Percentiles rank a stretch among this genome's conserved stretches.
Conservation (phyloP, 2,888 invertebrate genomes). For the Morpho helenor region DNA sequence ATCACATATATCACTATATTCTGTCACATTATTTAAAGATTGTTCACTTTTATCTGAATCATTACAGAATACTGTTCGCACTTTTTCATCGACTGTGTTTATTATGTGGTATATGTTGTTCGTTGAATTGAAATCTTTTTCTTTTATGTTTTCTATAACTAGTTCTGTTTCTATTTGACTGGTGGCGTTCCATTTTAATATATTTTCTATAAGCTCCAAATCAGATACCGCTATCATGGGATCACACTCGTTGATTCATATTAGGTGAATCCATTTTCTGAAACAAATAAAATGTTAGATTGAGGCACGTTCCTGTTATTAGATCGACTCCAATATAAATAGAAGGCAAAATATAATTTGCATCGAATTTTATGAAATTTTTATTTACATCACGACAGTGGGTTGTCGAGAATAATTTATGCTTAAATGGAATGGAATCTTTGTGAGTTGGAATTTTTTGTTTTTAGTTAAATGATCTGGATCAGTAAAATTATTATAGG, state of each 20-base stretch:
- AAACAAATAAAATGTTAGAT: slow-evolving; percentile 26
- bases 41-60: slow-evolving; percentile 22
- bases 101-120: slow-evolving; percentile 51
- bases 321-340: neutral
- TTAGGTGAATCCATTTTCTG: slow-evolving; percentile 31
- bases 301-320: slow-evolving; percentile 1
- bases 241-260: slow-evolving; percentile 33
- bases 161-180: slow-evolving; percentile 43
- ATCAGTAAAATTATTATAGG: no score
- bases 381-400: neutral
- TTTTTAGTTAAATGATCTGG: no score
- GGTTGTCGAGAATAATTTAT: neutral
- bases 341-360: slow-evolving; percentile 2
- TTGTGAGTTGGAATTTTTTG: no score
- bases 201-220: slow-evolving; percentile 36
- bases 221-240: slow-evolving; percentile 57
- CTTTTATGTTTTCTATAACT: slow-evolving; percentile 49
- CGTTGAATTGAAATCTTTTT: slow-evolving; percentile 49
- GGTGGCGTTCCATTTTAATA: slow-evolving; percentile 60
- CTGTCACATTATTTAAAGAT: slow-evolving; percentile 30
- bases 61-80: slow-evolving; percentile 13
- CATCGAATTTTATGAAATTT: neutral
- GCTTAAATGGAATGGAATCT: no score
- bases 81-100: slow-evolving; percentile 33
- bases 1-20: slow-evolving; percentile 32